These are phyloP conservation scores for Vireo altiloquus DNA, from an alignment of 2,113 vertebrate genomes.

Conservation along the genomic window DNA sequence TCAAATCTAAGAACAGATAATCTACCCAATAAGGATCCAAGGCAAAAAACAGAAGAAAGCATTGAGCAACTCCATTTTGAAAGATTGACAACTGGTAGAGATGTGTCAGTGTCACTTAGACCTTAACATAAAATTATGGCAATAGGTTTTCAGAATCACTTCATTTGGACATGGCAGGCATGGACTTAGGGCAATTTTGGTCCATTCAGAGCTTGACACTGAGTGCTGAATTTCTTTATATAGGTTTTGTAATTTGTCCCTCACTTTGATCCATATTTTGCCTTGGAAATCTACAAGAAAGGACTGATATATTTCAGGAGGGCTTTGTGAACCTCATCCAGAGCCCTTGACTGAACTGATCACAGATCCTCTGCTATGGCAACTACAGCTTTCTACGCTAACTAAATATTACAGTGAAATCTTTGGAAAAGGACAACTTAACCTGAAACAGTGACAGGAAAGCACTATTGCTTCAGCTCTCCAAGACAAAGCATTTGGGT, in stretches of 20 bases:
- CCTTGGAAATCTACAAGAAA: neutral
- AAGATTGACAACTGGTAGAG: neutral
- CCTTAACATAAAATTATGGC: neutral
- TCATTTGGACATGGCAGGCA: neutral
- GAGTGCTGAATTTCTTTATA: neutral
- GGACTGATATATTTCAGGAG: neutral
- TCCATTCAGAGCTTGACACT: neutral
- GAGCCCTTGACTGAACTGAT: neutral
- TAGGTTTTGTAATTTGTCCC: neutral
- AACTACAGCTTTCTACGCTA: neutral
- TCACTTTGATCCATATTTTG: neutral
- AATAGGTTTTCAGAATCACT: neutral
- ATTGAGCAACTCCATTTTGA: neutral
- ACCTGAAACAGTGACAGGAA: neutral
- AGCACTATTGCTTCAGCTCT: neutral
- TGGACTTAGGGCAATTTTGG: neutral
- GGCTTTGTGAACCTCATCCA: neutral
- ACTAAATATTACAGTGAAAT: neutral
- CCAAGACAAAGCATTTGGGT: neutral
- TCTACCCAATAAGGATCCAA: neutral
- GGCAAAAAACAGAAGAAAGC: neutral
- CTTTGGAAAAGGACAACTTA: neutral
- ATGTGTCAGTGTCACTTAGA: neutral
- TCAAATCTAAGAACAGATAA: neutral
- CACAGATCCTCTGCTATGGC: neutral